Conservation (phyloP, 2,113 vertebrate species). For the Ochotona curzoniae region DNA sequence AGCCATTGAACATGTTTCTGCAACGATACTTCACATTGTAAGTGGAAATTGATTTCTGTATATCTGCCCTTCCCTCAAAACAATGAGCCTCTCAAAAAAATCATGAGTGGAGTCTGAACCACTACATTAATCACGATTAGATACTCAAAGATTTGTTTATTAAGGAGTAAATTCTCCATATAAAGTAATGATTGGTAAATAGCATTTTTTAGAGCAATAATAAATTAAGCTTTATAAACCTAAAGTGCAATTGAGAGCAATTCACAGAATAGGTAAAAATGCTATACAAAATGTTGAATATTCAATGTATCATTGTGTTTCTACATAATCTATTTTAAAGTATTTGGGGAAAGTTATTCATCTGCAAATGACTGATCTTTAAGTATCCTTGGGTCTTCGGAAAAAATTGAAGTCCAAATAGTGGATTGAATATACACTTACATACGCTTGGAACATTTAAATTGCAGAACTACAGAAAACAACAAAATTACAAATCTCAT, state of each 20-base stretch:
- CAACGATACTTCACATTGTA: background rate
- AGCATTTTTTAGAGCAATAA: background rate
- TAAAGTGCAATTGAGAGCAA: background rate
- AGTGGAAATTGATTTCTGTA: background rate
- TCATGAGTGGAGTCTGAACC: background rate
- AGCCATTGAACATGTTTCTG: background rate
- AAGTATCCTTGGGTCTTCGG: background rate
- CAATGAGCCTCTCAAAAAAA: background rate
- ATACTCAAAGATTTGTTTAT: constrained; percentile 11
- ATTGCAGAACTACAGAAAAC: background rate
- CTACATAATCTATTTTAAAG: background rate
- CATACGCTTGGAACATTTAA: background rate
- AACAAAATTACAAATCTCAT: background rate
- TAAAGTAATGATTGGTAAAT: background rate
- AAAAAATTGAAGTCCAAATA: background rate
- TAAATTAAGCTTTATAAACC: background rate
- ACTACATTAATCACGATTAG: background rate
- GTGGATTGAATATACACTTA: background rate
- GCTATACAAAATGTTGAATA: background rate
- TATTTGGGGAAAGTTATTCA: background rate
- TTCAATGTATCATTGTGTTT: background rate
- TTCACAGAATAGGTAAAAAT: background rate
- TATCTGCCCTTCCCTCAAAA: background rate
- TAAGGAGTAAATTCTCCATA: background rate
- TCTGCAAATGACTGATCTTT: constrained; percentile 23